A percentile compares a stretch with the other conserved stretches of the same genome.
Evolutionary conservation across 2,113 vertebrate species (phyloP).

Genomic region (Telmatochromis sp.): DNA sequence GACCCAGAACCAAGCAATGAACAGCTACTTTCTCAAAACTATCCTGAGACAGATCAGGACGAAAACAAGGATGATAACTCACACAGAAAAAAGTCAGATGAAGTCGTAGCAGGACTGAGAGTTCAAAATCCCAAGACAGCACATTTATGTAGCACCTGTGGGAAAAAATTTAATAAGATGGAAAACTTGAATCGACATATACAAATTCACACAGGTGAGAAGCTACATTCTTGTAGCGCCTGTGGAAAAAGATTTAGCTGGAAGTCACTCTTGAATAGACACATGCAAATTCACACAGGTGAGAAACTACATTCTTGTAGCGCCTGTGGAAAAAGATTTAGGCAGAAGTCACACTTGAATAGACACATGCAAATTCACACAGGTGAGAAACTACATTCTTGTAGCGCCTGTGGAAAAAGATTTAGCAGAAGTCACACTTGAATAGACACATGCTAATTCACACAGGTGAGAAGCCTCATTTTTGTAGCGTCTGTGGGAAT

Average conservation of each 20-base stretch:
- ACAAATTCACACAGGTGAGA: no score
- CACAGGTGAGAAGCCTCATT: rapidly evolving
- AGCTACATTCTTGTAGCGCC: no score
- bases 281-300: no score
- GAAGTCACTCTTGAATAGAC: no score
- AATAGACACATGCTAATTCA: rapidly evolving
- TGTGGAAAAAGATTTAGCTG: no score
- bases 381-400: rapidly evolving
- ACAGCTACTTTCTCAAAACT: not conserved
- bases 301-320: no score
- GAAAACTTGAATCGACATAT: not conserved
- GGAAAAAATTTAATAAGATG: not conserved
- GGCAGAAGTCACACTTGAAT: rapidly evolving
- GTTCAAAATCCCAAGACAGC: not conserved
- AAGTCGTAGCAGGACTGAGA: not conserved
- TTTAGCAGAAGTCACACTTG: not conserved
- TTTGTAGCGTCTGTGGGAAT: not conserved
- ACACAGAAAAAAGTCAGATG: not conserved
- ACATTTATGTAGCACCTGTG: not conserved
- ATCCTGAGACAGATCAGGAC: not conserved
- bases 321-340: no score
- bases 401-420: rapidly evolving
- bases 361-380: no score
- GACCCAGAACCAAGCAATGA: not conserved
- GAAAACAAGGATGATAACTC: not conserved